Base-by-base conservation (phyloP, 2,797 vertebrate species). In the Synanceia verrucosa region DNA sequence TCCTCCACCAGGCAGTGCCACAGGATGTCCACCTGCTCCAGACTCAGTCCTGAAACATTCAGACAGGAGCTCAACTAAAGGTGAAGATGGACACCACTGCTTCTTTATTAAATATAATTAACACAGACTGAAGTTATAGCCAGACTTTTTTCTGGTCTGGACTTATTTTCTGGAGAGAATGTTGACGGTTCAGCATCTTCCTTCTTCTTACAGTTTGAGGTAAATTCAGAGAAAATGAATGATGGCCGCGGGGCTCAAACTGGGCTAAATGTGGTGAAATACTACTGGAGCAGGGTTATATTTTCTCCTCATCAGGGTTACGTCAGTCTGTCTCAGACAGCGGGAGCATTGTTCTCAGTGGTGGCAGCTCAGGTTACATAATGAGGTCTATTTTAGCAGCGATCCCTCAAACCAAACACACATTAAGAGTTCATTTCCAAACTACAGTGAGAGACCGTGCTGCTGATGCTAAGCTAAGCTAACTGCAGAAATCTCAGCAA, bases 1-100 rank as follows among this genome's bases (percentile, higher is more conserved):
- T 99, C 97, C 91, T 99, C 97, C 60, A 99, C 98, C 76, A 99
- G 93, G 85, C 98, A 99, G 88, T 99, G 97, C 98, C 97, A 99
- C 77, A 99, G 90, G 90, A 98, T 99, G 90, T 99, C 98, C 62
- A 99, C 98, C 94, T 99, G 98, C 68, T 99, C 98, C 93, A 99
- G 95, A 87, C 97, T 98, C 84, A 99, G 86, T 58, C 98, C 97
- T 99, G 86, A 58, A 1, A 58, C 5, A 78, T 33, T 10, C 3
- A 74, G 23, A 48, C 9, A 4, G 7, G 13, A 28, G 11, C 21
- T 39, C 18, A 19, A 4, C 7, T 36, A 6, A 1, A 13, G 12
- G 9, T 12, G 2, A 33, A 24, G 9, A 23, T 7, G 13, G 24
- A 23, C 48, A 16, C 28, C 8, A n/a, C 16, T 3, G 2, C 26